Evolutionary conservation across 2,113 vertebrate species (phyloP), one percentile per base, ranked within the genome.

Genomic region (Aegotheles bennettii): DNA sequence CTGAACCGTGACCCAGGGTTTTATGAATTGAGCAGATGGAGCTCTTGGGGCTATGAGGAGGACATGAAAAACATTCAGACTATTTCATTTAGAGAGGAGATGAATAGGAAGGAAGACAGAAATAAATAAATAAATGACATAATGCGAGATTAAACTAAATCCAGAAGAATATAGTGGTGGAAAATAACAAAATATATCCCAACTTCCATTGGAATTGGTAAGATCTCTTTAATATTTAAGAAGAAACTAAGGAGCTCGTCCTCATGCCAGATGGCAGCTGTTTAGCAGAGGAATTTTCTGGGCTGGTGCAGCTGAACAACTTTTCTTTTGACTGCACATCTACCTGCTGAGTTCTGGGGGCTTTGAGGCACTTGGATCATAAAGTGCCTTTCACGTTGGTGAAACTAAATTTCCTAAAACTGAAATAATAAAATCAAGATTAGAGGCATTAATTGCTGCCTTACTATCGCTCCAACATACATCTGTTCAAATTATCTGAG

Each of bases 1-100:
- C 54, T 0, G 1, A 48, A 35, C 35, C 0, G 0, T 65, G 43
- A 40, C n/a, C n/a, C 31, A 11, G 75, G 9, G 18, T 8, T 77
- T 65, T 48, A 26, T 16, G 28, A 9, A 43, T 7, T 17, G 45
- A 65, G 45, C 35, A 59, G 45, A 12, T 24, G 45, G 42, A 29
- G 10, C 33, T 71, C 33, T 42, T 48, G 28, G 13, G 57, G 19
- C 38, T 73, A 35, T 8, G 48, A 31, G 25, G n/a, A 28, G 3
- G 28, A 28, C 43, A 25, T 40, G 35, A 51, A 33, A 13, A 43
- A 60, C n/a, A 48, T 24, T 10, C 25, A 33, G n/a, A 42, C 15
- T 59, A 20, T 31, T 45, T 45, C 20, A 9, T 75, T 75, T 40
- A 29, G 16, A 73, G 38, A 38, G 16, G 53, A 82, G 38, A 53